Base-by-base conservation (phyloP, 2,888 invertebrate genomes). In the Spialia ferax region DNA sequence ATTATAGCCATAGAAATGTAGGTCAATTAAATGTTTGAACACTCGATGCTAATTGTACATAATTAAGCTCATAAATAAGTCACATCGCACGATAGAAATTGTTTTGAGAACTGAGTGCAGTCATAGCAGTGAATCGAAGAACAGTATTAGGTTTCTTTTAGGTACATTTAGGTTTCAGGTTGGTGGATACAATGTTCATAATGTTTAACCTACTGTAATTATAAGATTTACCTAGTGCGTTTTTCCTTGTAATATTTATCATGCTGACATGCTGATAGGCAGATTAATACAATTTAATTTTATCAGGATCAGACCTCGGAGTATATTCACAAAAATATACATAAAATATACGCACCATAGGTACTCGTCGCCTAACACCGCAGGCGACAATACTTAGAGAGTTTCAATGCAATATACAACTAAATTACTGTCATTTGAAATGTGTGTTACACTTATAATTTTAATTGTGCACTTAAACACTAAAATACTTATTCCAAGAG, bases 1-100 rank as follows among this genome's bases (percentile, higher is more conserved):
- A 45, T 57, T 65, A 63, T 26, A 65, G 59, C 48, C 57, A 38
- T 50, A 50, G 64, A 35, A 57, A 65, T 59, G 59, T 59, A 52
- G 65, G 59, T 35, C 59, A 52, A 65, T 59, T 35, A 29, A 38
- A 65, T 26, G 65, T 65, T 59, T 13, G 7, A 52, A 52, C 52
- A 52, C 13, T 63, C 10, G 26, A 52, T 52, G 22, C 57, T 65
- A 59, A 65, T 65, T 59, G 57, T 13, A 65, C 29, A 52, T 55
- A 63, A 63, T 63, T 38, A 65, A 22, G 38, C n/a, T n/a, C 42
- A 38, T 52, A 52, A 59, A 35, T 38, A 57, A 65, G 57, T 18
- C 50, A 59, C 32, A 57, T 50, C 23, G 32, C 32, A 48, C 13
- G 11, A 13, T 54, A 54, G 23, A 26, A 54, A 54, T 54, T 54